A percentile compares a stretch with the other conserved stretches of the same genome.
These are phyloP conservation scores for Prunella fulvescens DNA, from an alignment of 2,113 vertebrate genomes.

Conservation along the genomic window DNA sequence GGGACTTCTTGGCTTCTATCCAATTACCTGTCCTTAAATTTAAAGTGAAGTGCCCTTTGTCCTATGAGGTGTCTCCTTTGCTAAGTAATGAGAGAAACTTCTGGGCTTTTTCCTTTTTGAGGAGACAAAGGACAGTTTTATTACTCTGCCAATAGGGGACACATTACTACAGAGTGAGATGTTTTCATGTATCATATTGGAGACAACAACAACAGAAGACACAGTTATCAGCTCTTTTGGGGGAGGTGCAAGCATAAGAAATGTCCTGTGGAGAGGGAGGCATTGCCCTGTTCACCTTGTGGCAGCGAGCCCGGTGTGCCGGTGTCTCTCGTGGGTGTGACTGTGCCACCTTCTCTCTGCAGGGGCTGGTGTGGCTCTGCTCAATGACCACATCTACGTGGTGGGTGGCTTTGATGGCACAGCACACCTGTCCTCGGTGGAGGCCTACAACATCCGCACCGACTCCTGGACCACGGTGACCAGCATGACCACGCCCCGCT, in stretches of 20 bases:
- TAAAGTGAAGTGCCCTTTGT: too few relatives aligned
- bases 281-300: neutral
- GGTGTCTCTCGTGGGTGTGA: accelerated
- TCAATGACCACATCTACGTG: constrained; percentile 97
- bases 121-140: too few relatives aligned
- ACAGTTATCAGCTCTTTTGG: neutral
- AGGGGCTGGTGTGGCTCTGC: constrained; percentile 93
- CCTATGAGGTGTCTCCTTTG: too few relatives aligned
- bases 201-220: neutral
- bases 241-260: neutral
- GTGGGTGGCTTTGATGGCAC: constrained; percentile 97
- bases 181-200: accelerated
- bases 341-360: neutral
- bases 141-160: too few relatives aligned
- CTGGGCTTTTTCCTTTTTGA: too few relatives aligned
- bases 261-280: neutral
- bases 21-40: too few relatives aligned
- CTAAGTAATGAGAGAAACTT: too few relatives aligned
- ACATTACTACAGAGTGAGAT: neutral
- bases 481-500: constrained; percentile 95
- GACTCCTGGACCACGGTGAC: constrained; percentile 97
- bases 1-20: too few relatives aligned
- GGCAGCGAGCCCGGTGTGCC: accelerated
- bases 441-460: constrained; percentile 95
- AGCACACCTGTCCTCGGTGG: constrained; percentile 92